Evolutionary conservation across 2,113 vertebrate species (phyloP).

Genomic region (Suncus etruscus): DNA sequence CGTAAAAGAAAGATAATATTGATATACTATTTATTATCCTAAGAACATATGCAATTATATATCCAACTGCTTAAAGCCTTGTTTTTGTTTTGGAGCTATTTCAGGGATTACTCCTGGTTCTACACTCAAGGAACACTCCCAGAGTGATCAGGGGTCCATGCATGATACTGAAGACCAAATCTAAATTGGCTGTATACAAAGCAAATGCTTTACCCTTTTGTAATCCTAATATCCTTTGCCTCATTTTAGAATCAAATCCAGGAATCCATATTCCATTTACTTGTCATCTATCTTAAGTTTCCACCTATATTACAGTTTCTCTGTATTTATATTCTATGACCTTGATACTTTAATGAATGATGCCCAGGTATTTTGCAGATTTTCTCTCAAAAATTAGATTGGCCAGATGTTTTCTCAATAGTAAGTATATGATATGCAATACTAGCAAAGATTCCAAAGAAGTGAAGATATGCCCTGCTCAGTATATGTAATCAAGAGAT

Average conservation of each 20-base stretch:
- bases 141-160: no score
- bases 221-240: background rate
- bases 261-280: background rate
- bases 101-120: no score
- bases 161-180: no score
- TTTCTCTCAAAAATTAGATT: background rate
- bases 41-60: background rate
- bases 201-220: no score
- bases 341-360: background rate
- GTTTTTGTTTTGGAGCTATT: no score
- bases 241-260: background rate
- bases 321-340: background rate
- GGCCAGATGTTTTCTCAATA: conserved; percentile 1
- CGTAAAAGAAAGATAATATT: background rate
- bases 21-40: background rate
- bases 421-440: background rate
- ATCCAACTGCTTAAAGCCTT: background rate
- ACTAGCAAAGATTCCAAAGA: background rate
- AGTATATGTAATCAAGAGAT: background rate
- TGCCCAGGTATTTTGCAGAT: background rate
- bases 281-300: background rate
- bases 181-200: no score
- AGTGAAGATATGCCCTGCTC: background rate
- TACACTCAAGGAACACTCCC: no score
- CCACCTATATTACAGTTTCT: background rate